A percentile compares a stretch with the other conserved stretches of the same genome.
Evolutionary conservation across 2,113 vertebrate species (phyloP).

Genomic region (Baryphthengus martii): DNA sequence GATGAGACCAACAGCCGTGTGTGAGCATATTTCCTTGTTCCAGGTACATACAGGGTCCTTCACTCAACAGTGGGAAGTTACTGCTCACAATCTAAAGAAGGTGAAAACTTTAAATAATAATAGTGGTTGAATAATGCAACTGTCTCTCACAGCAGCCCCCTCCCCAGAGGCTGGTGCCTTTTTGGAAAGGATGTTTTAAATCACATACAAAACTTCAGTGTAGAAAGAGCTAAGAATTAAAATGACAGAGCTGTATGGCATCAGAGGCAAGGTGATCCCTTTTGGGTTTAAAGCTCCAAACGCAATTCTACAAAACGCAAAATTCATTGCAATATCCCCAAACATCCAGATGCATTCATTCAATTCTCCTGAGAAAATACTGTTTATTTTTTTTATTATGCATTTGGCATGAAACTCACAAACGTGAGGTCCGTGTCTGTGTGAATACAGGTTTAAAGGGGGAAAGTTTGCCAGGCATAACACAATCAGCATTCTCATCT

Average conservation of each 20-base stretch:
- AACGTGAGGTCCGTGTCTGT: neutral
- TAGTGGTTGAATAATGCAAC: neutral
- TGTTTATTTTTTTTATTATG: neutral
- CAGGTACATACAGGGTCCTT: neutral
- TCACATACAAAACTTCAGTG: neutral
- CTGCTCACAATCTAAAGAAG: neutral
- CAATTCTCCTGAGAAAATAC: neutral
- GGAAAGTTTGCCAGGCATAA: neutral
- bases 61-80: neutral
- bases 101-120: neutral
- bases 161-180: neutral
- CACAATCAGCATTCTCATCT: neutral
- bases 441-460: neutral
- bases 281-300: neutral
- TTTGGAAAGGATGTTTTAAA: neutral
- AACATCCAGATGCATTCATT: neutral
- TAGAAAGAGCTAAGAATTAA: neutral
- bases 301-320: fast-evolving
- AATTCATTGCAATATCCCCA: neutral
- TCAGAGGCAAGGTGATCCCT: neutral
- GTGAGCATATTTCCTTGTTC: neutral
- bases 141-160: neutral
- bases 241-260: neutral
- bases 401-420: neutral
- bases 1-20: neutral